phyloP scores from a whole-genome alignment of 2,113 vertebrate species.

The Hassar affinis region DNA sequence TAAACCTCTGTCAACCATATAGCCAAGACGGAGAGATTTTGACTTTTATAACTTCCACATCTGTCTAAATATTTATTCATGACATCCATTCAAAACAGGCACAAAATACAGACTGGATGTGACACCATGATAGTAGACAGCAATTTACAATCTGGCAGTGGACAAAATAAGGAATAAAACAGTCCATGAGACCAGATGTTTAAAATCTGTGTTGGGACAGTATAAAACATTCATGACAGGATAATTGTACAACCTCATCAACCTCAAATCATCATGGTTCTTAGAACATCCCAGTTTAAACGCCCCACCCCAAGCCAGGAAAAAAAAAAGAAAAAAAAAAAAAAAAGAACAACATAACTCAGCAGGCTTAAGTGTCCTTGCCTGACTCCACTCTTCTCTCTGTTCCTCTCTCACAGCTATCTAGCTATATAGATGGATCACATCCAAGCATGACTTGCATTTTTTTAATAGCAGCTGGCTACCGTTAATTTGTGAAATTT shows the following conservation, averaged over 20 bases:
- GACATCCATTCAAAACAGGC: background rate
- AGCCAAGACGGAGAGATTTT: background rate
- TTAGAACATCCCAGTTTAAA: background rate
- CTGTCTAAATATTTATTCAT: constrained; percentile 13
- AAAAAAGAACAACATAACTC: background rate
- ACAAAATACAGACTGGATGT: background rate
- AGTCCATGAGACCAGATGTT: background rate
- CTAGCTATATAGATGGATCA: background rate
- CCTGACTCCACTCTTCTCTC: background rate
- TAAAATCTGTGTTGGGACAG: background rate
- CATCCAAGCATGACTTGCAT: background rate
- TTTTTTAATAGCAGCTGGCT: background rate
- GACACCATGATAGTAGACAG: background rate
- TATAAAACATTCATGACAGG: constrained; percentile 16
- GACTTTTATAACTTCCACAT: constrained; percentile 9
- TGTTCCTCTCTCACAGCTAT: background rate
- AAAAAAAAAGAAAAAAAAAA: background rate
- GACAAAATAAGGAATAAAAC: background rate
- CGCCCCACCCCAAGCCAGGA: background rate
- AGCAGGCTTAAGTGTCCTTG: background rate
- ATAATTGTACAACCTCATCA: constrained; percentile 21
- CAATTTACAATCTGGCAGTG: background rate
- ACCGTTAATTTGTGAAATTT: background rate
- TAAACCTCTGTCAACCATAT: constrained; percentile 6
- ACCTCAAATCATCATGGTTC: constrained; percentile 12